Percentiles rank a stretch among this genome's conserved stretches.
Conservation (phyloP, 2,888 invertebrate genomes). For the Helicoverpa assulta region DNA sequence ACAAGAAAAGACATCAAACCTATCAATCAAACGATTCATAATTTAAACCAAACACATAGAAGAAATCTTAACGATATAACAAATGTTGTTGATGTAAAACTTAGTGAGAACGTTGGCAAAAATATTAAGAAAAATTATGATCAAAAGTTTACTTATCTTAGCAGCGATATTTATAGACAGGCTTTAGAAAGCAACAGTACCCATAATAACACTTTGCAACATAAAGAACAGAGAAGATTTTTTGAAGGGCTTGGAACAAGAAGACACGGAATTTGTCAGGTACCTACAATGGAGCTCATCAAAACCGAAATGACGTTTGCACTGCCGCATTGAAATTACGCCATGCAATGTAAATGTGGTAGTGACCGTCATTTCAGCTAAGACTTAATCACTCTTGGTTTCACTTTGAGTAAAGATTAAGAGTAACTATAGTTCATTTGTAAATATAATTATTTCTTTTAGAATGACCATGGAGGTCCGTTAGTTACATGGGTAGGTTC, state of each 20-base stretch:
- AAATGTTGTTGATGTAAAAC: background rate
- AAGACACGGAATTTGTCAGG: conserved; percentile 48
- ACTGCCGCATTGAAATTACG: too few relatives aligned
- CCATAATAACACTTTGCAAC: background rate
- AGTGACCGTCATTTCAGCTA: too few relatives aligned
- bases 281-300: conserved; percentile 1
- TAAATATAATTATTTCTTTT: conserved; percentile 17
- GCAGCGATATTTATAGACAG: conserved; percentile 3
- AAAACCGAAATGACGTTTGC: too few relatives aligned
- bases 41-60: background rate
- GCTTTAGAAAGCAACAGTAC: background rate
- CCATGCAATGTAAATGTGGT: too few relatives aligned
- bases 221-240: conserved; percentile 13
- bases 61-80: background rate
- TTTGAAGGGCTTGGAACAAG: conserved; percentile 14
- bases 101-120: background rate
- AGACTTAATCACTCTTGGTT: too few relatives aligned
- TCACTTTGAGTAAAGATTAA: too few relatives aligned
- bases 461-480: conserved; percentile 80
- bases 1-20: conserved; percentile 19
- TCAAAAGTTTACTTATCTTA: background rate
- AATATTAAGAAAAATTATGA: background rate
- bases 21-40: background rate
- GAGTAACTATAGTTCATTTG: background rate
- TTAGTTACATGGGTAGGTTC: conserved; percentile 71